These are phyloP conservation scores for Capromys pilorides DNA, from an alignment of 2,797 vertebrate genomes.

Conservation along the genomic window DNA sequence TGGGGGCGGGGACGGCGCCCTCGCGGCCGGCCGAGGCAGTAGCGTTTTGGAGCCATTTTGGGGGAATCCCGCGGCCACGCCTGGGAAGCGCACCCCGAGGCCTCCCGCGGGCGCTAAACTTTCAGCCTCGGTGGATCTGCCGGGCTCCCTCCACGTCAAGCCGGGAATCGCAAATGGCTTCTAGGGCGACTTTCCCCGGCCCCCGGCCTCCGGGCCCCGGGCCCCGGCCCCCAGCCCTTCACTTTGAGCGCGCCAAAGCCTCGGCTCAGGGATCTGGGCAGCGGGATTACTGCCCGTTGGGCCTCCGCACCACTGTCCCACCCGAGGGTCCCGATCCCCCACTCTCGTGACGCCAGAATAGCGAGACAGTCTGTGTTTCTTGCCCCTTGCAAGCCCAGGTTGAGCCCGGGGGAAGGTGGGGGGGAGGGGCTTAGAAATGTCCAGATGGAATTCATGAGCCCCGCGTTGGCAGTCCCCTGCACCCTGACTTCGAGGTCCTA, in stretches of 20 bases:
- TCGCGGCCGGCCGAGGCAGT: slow-evolving; percentile 65
- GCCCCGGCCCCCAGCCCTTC: not conserved
- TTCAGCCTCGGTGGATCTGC: not conserved
- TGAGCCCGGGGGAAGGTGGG: not conserved
- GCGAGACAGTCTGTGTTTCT: not conserved
- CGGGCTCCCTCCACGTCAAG: not conserved
- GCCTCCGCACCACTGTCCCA: not conserved
- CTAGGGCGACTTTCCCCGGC: not conserved
- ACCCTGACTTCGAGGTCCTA: not conserved
- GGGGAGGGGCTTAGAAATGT: not conserved
- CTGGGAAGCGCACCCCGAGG: not conserved
- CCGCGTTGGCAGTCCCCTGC: not conserved
- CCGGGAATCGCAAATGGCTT: not conserved
- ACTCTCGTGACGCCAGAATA: not conserved
- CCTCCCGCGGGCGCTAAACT: slow-evolving; percentile 47
- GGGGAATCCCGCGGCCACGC: slow-evolving; percentile 53
- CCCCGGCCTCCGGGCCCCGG: not conserved
- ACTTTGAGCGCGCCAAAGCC: not conserved
- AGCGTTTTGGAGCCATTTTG: slow-evolving; percentile 73
- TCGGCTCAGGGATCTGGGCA: slow-evolving; percentile 5
- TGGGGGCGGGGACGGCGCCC: slow-evolving; percentile 77
- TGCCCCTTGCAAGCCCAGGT: not conserved
- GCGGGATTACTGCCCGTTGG: not conserved
- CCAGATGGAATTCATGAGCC: not conserved
- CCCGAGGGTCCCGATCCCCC: not conserved